Conservation (phyloP, 2,888 invertebrate species). For the Orchesellides sinensis region DNA sequence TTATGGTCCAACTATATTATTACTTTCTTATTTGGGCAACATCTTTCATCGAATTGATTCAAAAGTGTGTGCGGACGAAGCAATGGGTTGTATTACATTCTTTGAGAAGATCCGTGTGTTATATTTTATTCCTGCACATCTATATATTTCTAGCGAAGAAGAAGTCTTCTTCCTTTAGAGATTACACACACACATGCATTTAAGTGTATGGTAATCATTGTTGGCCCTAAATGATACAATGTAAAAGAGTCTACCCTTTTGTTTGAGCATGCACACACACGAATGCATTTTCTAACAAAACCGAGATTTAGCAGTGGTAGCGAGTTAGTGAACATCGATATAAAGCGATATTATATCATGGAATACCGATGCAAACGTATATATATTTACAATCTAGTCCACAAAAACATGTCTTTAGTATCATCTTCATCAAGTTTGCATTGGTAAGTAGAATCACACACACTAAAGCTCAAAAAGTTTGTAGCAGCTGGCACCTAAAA, state of each 20-base stretch:
- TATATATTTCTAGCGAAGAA: neutral
- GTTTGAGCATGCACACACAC: no score
- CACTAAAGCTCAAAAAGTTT: neutral
- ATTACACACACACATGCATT: no score
- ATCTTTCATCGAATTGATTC: conserved; percentile 54
- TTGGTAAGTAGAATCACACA: neutral
- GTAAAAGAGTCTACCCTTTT: no score
- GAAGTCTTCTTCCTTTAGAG: no score
- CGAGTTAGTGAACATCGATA: neutral
- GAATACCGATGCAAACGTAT: neutral
- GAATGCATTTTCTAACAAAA: no score
- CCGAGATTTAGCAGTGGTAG: neutral
- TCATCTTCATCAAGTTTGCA: neutral
- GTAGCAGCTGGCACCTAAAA: conserved; percentile 2
- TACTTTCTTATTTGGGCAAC: conserved; percentile 54
- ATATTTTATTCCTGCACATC: neutral
- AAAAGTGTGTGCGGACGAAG: conserved; percentile 13
- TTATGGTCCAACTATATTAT: conserved; percentile 29
- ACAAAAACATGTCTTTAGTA: no score
- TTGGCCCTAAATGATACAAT: no score
- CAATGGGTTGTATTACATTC: conserved; percentile 18
- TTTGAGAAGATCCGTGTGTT: neutral
- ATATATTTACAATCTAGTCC: neutral
- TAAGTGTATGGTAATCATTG: no score
- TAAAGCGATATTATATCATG: no score